Percentiles rank a stretch among this genome's conserved stretches.
Evolutionary conservation across 2,113 vertebrate genomes (phyloP).

Genomic region (Chionis minor): DNA sequence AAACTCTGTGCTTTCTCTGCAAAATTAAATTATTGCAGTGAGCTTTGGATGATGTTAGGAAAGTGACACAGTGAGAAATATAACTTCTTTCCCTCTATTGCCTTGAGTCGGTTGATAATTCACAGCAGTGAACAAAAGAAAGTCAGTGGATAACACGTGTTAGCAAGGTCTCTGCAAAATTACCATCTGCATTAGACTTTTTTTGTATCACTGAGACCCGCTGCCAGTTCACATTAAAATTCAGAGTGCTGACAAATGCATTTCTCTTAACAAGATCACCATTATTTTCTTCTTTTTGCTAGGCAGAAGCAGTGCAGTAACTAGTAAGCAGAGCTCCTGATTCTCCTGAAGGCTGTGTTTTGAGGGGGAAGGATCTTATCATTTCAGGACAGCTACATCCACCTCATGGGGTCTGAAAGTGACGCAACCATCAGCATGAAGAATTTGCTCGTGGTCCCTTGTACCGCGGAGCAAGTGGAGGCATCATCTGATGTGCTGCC

Average conservation of each 20-base stretch:
- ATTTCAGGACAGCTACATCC: not conserved
- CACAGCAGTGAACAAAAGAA: constrained; percentile 59
- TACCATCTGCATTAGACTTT: constrained; percentile 7
- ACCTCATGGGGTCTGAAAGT: not conserved
- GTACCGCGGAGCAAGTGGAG: accelerated
- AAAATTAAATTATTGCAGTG: constrained; percentile 49
- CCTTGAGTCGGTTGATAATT: constrained; percentile 63
- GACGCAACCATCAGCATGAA: accelerated
- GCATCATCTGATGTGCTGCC: not conserved
- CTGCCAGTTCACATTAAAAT: constrained; percentile 40
- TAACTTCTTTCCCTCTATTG: constrained; percentile 35
- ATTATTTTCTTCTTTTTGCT: not conserved
- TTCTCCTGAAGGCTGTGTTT: not conserved
- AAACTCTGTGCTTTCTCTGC: not conserved
- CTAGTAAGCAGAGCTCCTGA: not conserved
- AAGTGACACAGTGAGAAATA: constrained; percentile 41
- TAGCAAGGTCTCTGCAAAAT: constrained; percentile 61
- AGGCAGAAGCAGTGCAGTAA: not conserved
- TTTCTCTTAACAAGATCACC: not conserved
- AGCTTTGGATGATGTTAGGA: constrained; percentile 1
- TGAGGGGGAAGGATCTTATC: not conserved
- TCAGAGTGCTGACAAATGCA: constrained; percentile 39
- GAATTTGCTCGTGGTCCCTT: not conserved
- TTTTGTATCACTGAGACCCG: constrained; percentile 34
- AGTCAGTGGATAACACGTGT: constrained; percentile 46